These are phyloP conservation scores for Ptyas mucosa DNA, from an alignment of 2,113 vertebrate species.

Conservation along the genomic window DNA sequence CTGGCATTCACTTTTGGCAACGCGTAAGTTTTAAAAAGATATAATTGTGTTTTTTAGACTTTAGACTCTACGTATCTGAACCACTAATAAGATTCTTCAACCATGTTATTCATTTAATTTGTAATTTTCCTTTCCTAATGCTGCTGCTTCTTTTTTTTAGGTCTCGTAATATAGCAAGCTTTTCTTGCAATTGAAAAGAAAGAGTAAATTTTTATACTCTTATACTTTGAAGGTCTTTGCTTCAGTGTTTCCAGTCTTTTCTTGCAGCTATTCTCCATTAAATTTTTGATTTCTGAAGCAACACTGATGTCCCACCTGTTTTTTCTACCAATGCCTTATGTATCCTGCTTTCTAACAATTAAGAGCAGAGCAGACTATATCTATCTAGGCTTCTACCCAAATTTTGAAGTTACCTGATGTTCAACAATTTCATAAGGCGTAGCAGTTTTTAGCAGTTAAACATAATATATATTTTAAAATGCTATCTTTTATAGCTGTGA, in stretches of 20 bases:
- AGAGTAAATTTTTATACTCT: neutral
- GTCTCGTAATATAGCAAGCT: neutral
- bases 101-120: neutral
- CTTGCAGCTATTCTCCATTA: neutral
- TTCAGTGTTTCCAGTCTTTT: neutral
- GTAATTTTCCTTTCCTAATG: neutral
- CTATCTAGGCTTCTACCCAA: neutral
- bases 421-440: neutral
- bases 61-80: neutral
- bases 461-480: neutral
- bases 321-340: neutral
- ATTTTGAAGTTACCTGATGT: neutral
- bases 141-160: neutral
- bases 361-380: neutral
- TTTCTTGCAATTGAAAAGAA: neutral
- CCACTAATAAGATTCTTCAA: neutral
- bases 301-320: neutral
- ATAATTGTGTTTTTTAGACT: neutral
- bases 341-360: neutral
- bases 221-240: neutral
- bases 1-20: slow-evolving; percentile 98
- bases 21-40: slow-evolving; percentile 80
- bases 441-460: neutral
- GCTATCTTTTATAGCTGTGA: slow-evolving; percentile 5
- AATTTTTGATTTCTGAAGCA: neutral